Conservation (phyloP, 2,113 vertebrate species). For the Halichoeres trimaculatus region DNA sequence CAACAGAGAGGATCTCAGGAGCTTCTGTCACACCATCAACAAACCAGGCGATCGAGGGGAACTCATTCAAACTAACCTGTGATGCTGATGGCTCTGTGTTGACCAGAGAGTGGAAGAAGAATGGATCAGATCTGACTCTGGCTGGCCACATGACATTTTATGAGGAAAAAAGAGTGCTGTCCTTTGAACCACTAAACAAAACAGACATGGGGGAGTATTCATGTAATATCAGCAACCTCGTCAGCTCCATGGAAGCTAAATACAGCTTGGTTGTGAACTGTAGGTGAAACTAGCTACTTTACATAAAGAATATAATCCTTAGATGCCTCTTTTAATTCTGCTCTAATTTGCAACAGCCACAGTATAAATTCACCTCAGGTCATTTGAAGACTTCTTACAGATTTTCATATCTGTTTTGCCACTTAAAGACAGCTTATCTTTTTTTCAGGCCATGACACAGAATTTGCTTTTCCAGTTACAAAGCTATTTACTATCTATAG, state of each 20-base stretch:
- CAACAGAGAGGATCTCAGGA: slow-evolving; percentile 52
- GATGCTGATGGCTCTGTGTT: slow-evolving; percentile 10
- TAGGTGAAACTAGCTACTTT: slow-evolving; percentile 25
- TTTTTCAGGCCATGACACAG: too few species aligned
- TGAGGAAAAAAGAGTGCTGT: slow-evolving; percentile 45
- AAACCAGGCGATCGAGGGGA: slow-evolving; percentile 13
- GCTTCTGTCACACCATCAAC: slow-evolving; percentile 12
- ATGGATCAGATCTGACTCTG: slow-evolving; percentile 29
- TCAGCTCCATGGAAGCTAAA: background rate
- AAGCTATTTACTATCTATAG: too few species aligned
- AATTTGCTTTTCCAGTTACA: too few species aligned
- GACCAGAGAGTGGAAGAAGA: slow-evolving; percentile 55
- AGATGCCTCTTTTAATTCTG: too few species aligned
- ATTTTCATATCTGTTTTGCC: too few species aligned
- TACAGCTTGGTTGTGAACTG: slow-evolving; percentile 48
- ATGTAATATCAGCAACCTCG: slow-evolving; percentile 57
- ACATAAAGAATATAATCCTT: background rate
- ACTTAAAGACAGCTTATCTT: too few species aligned
- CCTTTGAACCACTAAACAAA: slow-evolving; percentile 36
- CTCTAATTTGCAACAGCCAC: background rate
- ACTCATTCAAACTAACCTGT: slow-evolving; percentile 48
- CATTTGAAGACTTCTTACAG: background rate
- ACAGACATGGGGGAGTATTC: slow-evolving; percentile 56
- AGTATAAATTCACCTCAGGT: background rate
- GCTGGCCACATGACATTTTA: slow-evolving; percentile 31